Base-by-base conservation (phyloP, 1,140 invertebrate species). In the Brachionus sp. region DNA sequence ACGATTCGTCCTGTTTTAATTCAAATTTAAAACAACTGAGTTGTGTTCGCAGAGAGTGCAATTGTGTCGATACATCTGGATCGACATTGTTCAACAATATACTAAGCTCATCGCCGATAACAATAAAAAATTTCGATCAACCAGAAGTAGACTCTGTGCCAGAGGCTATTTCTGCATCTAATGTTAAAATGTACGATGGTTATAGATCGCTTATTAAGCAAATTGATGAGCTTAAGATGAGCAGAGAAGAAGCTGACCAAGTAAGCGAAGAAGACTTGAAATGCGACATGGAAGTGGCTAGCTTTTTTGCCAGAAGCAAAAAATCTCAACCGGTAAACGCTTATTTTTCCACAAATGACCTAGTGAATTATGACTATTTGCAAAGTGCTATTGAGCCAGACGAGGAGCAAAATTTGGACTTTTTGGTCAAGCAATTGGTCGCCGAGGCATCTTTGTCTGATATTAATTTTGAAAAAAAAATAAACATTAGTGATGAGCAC, bases 211-310 rank as follows among this genome's bases (percentile, higher is more conserved):
- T 75, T 1, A 75, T 75, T 0, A 75, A 75, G 23, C 70, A 75
- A 75, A 75, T 75, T 0, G 70, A 46, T 1, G 37, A 44, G 3
- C 19, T 46, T 9, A 46, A 13, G n/a, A 16, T 46, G 23, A n/a
- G 19, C 44, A 29, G 10, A 46, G 37, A 73, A 42, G 25, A 75
- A 29, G 77, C 35, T 16, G 7, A 25, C 25, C 3, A 57, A 3
- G 33, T 62, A 9, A 57, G 12, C 12, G 50, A 80, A 35, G 77
- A 80, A 33, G 77, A 80, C n/a, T 5, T 57, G 3, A 57, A 42
- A 19, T 80, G 77, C 29, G 77, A 80, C 33, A 19, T 80, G 19
- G 77, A 80, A 66, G 77, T 80, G 50, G 77, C 77, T 29, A 80
- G 77, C 23, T 80, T 80, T 66, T 80, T 80, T 62, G 25, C 46